Percentiles rank a stretch among this genome's conserved stretches.
phyloP scores from a whole-genome alignment of 2,888 invertebrate species.

The Chrysomela aeneicollis region DNA sequence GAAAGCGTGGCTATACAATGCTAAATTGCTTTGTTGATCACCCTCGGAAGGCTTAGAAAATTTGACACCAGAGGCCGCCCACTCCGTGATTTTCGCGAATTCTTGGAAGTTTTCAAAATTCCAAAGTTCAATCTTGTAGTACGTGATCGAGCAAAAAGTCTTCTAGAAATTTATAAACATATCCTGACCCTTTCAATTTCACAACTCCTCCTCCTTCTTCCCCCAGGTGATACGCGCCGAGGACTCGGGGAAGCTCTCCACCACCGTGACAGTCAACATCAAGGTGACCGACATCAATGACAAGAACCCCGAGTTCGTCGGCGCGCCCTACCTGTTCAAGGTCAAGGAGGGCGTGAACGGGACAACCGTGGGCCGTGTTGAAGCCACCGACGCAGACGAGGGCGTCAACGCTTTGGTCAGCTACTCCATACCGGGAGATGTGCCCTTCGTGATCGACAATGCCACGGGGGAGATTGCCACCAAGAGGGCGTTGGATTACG shows the following conservation, averaged over 20 bases:
- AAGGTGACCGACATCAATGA: slow-evolving; percentile 92
- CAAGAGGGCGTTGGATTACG: slow-evolving; percentile 79
- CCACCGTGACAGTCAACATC: slow-evolving; percentile 85
- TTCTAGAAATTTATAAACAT: no score
- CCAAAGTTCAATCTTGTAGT: no score
- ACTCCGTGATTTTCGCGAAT: no score
- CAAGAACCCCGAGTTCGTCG: slow-evolving; percentile 89
- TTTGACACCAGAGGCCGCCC: no score
- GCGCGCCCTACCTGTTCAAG: slow-evolving; percentile 80
- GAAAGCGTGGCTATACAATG: no score
- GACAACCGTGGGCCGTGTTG: slow-evolving; percentile 68
- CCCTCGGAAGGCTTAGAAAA: no score
- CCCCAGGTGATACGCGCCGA: slow-evolving; percentile 84
- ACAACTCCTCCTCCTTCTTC: no score
- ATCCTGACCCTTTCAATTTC: neutral
- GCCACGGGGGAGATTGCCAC: slow-evolving; percentile 82
- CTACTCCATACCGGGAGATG: slow-evolving; percentile 79
- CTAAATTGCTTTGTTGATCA: no score
- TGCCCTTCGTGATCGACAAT: slow-evolving; percentile 82
- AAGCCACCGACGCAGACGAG: slow-evolving; percentile 86
- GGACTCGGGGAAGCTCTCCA: slow-evolving; percentile 83
- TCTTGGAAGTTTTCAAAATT: no score
- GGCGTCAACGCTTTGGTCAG: slow-evolving; percentile 83
- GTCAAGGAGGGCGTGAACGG: slow-evolving; percentile 72
- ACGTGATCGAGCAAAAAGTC: no score